Base-by-base conservation (phyloP, 2,113 vertebrate species). In the Passer montanus region DNA sequence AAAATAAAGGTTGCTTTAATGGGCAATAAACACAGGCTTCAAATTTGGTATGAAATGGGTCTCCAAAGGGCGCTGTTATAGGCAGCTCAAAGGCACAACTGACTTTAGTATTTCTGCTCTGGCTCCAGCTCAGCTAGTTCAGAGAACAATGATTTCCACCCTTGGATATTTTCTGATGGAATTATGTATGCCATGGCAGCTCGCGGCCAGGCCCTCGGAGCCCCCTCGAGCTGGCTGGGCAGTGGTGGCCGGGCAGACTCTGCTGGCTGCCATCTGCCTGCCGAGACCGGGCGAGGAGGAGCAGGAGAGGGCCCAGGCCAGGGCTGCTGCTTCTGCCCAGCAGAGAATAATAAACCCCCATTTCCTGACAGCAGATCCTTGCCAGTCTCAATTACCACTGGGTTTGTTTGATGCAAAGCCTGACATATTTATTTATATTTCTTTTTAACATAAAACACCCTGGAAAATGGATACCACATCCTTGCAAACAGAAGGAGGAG, bases 1-100 rank as follows among this genome's bases (percentile, higher is more conserved):
- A 98, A 99, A 99, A 99, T 99, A 99, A 99, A 99, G 98, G 98
- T 99, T 98, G 98, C 98, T 99, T 99, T 99, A 99, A 99, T 99
- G 98, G 98, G 97, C 98, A 99, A 99, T 99, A 99, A 99, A 99
- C 98, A 98, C 98, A 98, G 98, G 98, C 98, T 98, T 98, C 98
- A 98, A 98, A 98, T 98, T 98, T 98, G 98, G 98, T 98, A 98
- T 98, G 98, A 98, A 98, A 98, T 98, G 98, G 98, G 98, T 98
- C 98, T 99, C 98, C 96, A 96, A 98, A 98, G 98, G 98, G 97
- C 97, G 94, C 98, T 98, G 97, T 98, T 98, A 98, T 97, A 98
- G 98, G 98, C 98, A 95, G 98, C 98, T 98, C 98, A 98, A 98
- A 98, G 98, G 98, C 98, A 98, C 97, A 97, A 97, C 97, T 96